A percentile compares a stretch with the other conserved stretches of the same genome.
phyloP scores from a whole-genome alignment of 2,113 vertebrate species.

The Fregetta grallaria region DNA sequence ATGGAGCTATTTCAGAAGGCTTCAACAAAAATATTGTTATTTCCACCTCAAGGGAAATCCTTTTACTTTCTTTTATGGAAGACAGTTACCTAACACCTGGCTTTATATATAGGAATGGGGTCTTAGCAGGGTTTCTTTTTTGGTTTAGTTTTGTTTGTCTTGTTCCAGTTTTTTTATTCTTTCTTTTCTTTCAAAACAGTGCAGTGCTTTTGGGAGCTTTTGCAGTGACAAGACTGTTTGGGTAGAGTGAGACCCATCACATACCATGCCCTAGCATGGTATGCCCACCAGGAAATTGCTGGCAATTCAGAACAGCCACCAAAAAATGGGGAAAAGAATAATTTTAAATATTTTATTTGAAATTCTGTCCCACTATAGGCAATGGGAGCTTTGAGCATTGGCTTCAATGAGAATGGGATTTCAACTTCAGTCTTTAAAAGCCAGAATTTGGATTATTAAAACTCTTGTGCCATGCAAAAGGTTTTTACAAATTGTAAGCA shows the following conservation, averaged over 20 bases:
- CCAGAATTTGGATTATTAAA: neutral
- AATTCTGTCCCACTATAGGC: neutral
- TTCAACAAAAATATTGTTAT: neutral
- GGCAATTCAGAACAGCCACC: neutral
- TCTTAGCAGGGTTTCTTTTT: neutral
- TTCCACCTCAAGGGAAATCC: neutral
- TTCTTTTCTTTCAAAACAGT: neutral
- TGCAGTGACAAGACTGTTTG: neutral
- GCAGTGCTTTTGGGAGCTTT: neutral
- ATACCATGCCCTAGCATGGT: too few relatives aligned
- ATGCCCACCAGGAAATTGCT: rapidly evolving
- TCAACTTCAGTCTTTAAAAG: neutral
- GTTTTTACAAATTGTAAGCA: neutral
- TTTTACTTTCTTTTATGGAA: neutral
- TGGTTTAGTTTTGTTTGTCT: neutral
- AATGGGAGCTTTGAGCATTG: neutral
- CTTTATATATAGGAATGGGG: neutral
- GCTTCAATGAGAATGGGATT: neutral
- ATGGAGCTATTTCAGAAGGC: neutral
- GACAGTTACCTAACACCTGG: neutral
- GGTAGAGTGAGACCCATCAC: neutral
- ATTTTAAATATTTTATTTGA: neutral
- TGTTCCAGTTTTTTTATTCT: neutral
- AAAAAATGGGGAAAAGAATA: neutral
- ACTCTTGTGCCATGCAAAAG: rapidly evolving